A percentile compares a stretch with the other conserved stretches of the same genome.
Evolutionary conservation across 2,113 vertebrate genomes (phyloP).

Genomic region (Pagrus major): DNA sequence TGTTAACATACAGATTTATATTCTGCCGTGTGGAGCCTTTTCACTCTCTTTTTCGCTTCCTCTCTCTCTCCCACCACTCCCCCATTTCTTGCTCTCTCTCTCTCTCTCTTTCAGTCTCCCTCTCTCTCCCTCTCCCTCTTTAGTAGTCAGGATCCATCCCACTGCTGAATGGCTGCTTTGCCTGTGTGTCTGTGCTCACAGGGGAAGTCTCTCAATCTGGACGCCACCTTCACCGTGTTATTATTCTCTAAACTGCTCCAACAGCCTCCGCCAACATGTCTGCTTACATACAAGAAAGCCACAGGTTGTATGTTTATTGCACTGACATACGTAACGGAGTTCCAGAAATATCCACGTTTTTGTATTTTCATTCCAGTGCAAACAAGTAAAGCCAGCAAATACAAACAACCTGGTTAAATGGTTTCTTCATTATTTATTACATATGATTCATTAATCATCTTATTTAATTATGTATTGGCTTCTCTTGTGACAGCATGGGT

Average conservation of each 20-base stretch:
- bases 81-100: constrained; percentile 65
- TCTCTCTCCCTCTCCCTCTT: constrained; percentile 82
- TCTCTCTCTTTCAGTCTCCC: constrained; percentile 54
- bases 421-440: background rate
- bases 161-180: constrained; percentile 86
- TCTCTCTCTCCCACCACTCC: constrained; percentile 67
- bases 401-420: background rate
- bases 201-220: constrained; percentile 75
- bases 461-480: background rate
- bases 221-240: constrained; percentile 61
- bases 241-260: constrained; percentile 48
- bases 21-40: constrained; percentile 80
- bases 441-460: background rate
- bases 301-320: constrained; percentile 72
- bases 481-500: background rate
- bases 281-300: constrained; percentile 39
- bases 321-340: constrained; percentile 2
- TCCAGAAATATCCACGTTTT: constrained; percentile 9
- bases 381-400: background rate
- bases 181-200: constrained; percentile 78
- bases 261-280: constrained; percentile 32
- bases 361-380: constrained; percentile 14
- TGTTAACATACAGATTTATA: constrained; percentile 83
- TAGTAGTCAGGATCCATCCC: constrained; percentile 90
- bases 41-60: constrained; percentile 74